Base-by-base conservation (phyloP, 2,888 invertebrate species). In the Miltochrista miniata region DNA sequence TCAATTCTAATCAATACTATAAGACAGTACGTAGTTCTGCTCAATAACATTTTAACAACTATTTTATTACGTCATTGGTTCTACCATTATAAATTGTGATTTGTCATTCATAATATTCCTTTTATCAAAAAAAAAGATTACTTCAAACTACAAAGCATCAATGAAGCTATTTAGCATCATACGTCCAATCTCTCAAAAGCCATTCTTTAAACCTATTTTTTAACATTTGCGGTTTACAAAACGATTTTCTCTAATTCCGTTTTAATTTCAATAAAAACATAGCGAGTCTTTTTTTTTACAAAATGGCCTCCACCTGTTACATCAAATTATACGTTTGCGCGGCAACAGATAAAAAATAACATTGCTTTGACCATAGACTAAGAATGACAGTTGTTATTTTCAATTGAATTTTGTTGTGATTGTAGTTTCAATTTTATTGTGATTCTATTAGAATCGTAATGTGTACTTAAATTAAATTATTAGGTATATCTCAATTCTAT, bases 231-330 rank as follows among this genome's bases (percentile, higher is more conserved):
- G 87, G 88, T 83, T 75, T 74, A 76, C 81, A 81, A 61, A 75
- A 76, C 75, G 68, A 83, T 84, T 81, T 79, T 74, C 77, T 82
- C 76, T 85, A 84, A 87, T 85, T 83, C 73, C 54, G 70, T 77
- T 86, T 85, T 83, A 85, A 84, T 85, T 85, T 79, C 66, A 79
- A 76, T 78, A 77, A 81, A 79, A 82, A 77, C 68, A 52, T 55
- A 54, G 57, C 53, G 49, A 44, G 43, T 42, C 60, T 48, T 54
- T 60, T 66, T 74, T 74, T 77, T 72, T 65, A 38, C 62, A 64
- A 68, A 68, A 63, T 60, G 38, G 54, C 56, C 33, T 56, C 70
- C 85, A 86, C 80, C 82, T 85, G 86, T 82, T 81, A 74, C 73
- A 58, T 69, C 56, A 76, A 81, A 81, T 79, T 81, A 81, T 70